These are phyloP conservation scores for Epicampocera succincta DNA, from an alignment of 2,888 invertebrate species.

Conservation along the genomic window DNA sequence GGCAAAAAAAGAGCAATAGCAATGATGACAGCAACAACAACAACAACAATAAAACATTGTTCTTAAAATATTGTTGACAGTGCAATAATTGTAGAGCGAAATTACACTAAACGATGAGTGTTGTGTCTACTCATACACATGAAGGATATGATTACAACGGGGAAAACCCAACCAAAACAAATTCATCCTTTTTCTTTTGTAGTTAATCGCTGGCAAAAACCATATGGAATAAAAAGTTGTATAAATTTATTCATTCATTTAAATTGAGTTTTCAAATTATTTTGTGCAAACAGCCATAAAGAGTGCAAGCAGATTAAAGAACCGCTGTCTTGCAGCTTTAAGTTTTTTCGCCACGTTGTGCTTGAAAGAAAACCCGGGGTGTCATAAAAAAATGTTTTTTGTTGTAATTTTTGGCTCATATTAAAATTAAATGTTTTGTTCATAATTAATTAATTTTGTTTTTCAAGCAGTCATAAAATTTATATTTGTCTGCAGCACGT, in stretches of 20 bases:
- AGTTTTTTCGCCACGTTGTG: too few relatives aligned
- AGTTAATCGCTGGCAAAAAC: slow-evolving; percentile 3
- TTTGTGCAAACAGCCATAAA: slow-evolving; percentile 9
- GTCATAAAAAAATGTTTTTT: too few relatives aligned
- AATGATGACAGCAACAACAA: slow-evolving; percentile 36
- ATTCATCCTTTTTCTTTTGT: not conserved
- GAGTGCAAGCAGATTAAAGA: too few relatives aligned
- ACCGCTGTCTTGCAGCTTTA: too few relatives aligned
- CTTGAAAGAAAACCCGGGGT: too few relatives aligned
- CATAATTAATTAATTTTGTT: slow-evolving; percentile 25
- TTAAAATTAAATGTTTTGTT: slow-evolving; percentile 31
- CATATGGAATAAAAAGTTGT: slow-evolving; percentile 14
- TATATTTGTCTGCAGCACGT: slow-evolving; percentile 29
- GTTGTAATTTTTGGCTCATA: not conserved
- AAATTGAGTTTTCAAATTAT: not conserved
- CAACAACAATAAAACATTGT: slow-evolving; percentile 46
- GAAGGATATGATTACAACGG: too few relatives aligned
- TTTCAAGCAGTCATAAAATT: slow-evolving; percentile 12
- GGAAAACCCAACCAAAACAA: too few relatives aligned
- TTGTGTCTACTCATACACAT: too few relatives aligned
- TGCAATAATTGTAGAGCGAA: slow-evolving; percentile 29
- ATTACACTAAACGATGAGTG: slow-evolving; percentile 7
- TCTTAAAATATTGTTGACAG: slow-evolving; percentile 52
- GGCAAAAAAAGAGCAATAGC: slow-evolving; percentile 60
- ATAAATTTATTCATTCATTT: slow-evolving; percentile 22